A percentile compares a stretch with the other conserved stretches of the same genome.
These are phyloP conservation scores for Mesodorylaimus sp. DNA, from an alignment of 2,888 invertebrate species.

Conservation along the genomic window DNA sequence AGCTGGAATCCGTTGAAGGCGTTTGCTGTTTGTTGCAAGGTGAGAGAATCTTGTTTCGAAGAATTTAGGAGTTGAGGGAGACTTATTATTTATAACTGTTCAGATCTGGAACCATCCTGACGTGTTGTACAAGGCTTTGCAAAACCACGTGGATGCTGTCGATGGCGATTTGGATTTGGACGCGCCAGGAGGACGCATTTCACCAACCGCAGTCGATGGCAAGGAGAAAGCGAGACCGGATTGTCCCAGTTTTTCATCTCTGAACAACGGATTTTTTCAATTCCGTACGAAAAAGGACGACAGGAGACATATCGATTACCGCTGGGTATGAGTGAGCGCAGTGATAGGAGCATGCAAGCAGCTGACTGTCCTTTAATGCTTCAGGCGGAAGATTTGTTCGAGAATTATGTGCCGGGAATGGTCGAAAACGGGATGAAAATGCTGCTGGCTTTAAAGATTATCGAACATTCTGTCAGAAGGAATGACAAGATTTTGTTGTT, in stretches of 20 bases:
- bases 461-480: constrained; percentile 63
- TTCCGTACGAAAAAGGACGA: background rate
- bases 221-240: background rate
- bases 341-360: background rate
- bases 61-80: background rate
- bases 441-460: constrained; percentile 71
- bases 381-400: constrained; percentile 34
- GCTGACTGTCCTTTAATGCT: background rate
- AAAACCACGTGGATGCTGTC: background rate
- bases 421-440: constrained; percentile 86
- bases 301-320: background rate
- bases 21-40: constrained; percentile 93
- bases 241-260: background rate
- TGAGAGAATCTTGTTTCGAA: constrained; percentile 34
- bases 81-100: too few species aligned
- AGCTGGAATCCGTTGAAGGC: constrained; percentile 76
- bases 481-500: constrained; percentile 83
- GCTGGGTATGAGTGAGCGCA: background rate
- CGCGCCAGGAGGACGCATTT: background rate
- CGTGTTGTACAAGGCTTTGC: constrained; percentile 28
- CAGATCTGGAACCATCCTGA: constrained; percentile 41
- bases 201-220: background rate
- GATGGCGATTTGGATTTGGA: constrained; percentile 17
- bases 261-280: too few species aligned
- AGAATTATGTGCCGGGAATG: constrained; percentile 57